These are phyloP conservation scores for Ochropleura plecta DNA, from an alignment of 2,888 invertebrate species.

Conservation along the genomic window DNA sequence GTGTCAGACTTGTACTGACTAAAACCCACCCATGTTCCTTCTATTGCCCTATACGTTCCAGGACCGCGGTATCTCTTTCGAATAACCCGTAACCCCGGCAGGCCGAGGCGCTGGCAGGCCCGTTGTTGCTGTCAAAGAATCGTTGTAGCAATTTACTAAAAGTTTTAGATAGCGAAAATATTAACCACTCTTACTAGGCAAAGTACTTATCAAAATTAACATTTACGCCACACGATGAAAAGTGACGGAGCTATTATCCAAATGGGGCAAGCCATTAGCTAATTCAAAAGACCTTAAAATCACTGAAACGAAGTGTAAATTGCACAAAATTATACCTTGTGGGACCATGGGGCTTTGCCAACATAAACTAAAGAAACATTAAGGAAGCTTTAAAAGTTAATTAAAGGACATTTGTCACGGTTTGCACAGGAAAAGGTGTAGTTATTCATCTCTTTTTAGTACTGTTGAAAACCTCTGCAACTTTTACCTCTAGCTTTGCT, in stretches of 20 bases:
- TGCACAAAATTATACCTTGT: constrained; percentile 30
- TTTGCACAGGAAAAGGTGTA: constrained; percentile 30
- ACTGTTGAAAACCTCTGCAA: constrained; percentile 30
- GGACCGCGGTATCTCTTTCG: too few species aligned
- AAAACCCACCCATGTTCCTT: too few species aligned
- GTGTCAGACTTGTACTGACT: too few species aligned
- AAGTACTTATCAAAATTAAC: constrained; percentile 13
- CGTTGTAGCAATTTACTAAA: neutral
- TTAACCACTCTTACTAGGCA: neutral
- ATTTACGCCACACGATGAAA: neutral
- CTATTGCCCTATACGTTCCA: too few species aligned
- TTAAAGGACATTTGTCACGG: constrained; percentile 47
- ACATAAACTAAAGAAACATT: constrained; percentile 22
- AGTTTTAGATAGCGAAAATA: neutral
- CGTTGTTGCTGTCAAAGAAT: neutral
- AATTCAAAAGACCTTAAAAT: constrained; percentile 35
- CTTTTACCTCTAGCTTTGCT: constrained; percentile 11
- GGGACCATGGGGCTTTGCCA: neutral
- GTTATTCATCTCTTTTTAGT: constrained; percentile 39
- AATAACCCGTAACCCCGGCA: too few species aligned
- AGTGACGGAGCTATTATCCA: neutral
- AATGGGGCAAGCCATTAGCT: constrained; percentile 18
- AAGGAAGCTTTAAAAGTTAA: constrained; percentile 47
- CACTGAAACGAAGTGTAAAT: constrained; percentile 22
- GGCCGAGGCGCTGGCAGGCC: too few species aligned